Conservation (phyloP, 2,113 vertebrate genomes). For the Ailuropoda melanoleuca region DNA sequence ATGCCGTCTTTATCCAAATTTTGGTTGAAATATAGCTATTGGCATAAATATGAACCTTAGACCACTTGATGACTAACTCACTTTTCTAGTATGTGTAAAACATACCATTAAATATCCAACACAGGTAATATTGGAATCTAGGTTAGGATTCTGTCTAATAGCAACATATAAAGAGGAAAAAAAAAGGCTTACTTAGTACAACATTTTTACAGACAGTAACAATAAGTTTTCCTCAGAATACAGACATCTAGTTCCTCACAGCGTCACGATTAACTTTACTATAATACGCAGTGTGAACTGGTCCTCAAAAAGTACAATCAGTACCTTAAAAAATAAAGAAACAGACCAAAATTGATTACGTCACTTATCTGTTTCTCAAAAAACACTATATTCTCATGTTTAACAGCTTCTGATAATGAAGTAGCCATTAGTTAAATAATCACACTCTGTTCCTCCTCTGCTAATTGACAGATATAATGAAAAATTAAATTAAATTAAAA, state of each 20-base stretch:
- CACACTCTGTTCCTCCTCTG: not conserved
- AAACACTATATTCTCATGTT: not conserved
- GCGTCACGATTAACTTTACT: not conserved
- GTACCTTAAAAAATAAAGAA: not conserved
- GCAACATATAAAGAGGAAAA: not conserved
- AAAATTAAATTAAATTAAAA: constrained; percentile 21
- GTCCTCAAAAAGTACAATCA: not conserved
- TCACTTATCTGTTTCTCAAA: not conserved
- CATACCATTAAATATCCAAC: not conserved
- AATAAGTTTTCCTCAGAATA: not conserved
- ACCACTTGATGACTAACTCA: not conserved
- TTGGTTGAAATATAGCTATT: not conserved
- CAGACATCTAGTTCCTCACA: not conserved
- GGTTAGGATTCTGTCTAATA: not conserved
- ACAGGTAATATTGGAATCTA: not conserved
- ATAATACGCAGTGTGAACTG: not conserved
- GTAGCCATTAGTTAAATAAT: constrained; percentile 2
- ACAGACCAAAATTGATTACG: not conserved
- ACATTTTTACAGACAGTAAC: not conserved
- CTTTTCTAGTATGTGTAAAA: not conserved
- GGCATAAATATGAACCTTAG: not conserved
- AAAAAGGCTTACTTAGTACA: not conserved
- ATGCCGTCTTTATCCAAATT: not conserved
- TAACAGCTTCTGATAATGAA: not conserved
- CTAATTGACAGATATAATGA: not conserved